Conservation (phyloP, 1,140 invertebrate genomes). For the Trichonephila inaurata region DNA sequence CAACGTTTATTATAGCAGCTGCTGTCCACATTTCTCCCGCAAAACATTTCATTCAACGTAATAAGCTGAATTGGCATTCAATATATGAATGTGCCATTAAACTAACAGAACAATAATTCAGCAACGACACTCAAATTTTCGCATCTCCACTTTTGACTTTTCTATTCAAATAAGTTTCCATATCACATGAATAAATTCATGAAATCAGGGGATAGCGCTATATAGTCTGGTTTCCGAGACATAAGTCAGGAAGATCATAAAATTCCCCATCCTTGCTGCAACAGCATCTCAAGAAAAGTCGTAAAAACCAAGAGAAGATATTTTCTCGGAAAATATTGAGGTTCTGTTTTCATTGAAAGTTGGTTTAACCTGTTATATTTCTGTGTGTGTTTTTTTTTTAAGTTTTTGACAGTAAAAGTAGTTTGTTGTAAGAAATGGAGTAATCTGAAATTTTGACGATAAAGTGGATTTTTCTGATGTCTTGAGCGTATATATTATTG, state of each 20-base stretch:
- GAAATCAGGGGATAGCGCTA: not conserved
- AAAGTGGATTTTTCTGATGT: too few relatives aligned
- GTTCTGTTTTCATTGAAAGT: not conserved
- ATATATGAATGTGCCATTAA: not conserved
- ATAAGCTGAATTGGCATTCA: not conserved
- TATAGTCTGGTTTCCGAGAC: not conserved
- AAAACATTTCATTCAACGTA: not conserved
- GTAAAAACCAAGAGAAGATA: not conserved
- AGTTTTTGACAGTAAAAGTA: too few relatives aligned
- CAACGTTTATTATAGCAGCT: not conserved
- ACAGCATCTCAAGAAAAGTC: not conserved
- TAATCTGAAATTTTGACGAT: too few relatives aligned
- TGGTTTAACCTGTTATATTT: slow-evolving; percentile 19
- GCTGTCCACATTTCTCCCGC: not conserved
- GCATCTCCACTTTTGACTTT: not conserved
- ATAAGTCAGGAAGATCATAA: not conserved
- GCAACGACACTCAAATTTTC: not conserved
- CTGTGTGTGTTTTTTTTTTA: too few relatives aligned
- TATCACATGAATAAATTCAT: slow-evolving; percentile 30
- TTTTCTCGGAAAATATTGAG: not conserved
- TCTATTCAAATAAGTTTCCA: slow-evolving; percentile 29
- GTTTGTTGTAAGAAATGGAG: too few relatives aligned
- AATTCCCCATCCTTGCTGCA: not conserved
- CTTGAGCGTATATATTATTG: too few relatives aligned
- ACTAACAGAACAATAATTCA: not conserved